Evolutionary conservation across 2,113 vertebrate genomes (phyloP), one percentile per base, ranked within the genome.

Genomic region (Protobothrops flavoviridis): DNA sequence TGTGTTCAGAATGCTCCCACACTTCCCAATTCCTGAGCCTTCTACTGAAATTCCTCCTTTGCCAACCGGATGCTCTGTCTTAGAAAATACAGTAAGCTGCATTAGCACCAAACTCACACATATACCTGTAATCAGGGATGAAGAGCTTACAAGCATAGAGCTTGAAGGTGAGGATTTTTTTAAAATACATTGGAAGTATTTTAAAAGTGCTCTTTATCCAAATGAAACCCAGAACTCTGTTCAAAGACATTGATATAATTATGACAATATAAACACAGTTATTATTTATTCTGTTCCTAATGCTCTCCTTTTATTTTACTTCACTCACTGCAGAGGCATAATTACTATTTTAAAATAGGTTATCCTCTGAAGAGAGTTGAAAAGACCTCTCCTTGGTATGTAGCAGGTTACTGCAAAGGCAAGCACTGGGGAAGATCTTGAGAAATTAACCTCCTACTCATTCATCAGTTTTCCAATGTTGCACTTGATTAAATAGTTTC

Each of bases 41-140:
- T 95, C 96, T 21, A 92, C 96, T 90, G 95, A 97, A 93, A 55
- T 89, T 91, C 96, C 97, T 8, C 96, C 96, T 89, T 97, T 99
- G 92, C 99, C 99, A 61, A 92, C 94, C 0, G 98, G 97, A 45
- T 99, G 99, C 64, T 97, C 97, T 26, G 96, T 98, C 91, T 98
- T 98, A 0, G 99, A 98, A 15, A 98, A 97, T 57, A 98, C 97
- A 33, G 93, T 99, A 90, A 99, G 98, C 95, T 99, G 99, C 74
- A 97, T 98, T 56, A 97, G 98, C 0, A 97, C 97, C 43, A 97
- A 97, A 93, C 98, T 99, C 7, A 97, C 92, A 48, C 95, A 97
- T 95, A 98, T 99, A 93, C 99, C 99, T 74, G 97, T 98, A 4
- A 98, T 99, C 81, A 96, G 95, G 64, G 98, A 99, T 69, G 98